These are phyloP conservation scores for Sterrhoptilus dennistouni DNA, from an alignment of 2,113 vertebrate genomes.

Conservation along the genomic window DNA sequence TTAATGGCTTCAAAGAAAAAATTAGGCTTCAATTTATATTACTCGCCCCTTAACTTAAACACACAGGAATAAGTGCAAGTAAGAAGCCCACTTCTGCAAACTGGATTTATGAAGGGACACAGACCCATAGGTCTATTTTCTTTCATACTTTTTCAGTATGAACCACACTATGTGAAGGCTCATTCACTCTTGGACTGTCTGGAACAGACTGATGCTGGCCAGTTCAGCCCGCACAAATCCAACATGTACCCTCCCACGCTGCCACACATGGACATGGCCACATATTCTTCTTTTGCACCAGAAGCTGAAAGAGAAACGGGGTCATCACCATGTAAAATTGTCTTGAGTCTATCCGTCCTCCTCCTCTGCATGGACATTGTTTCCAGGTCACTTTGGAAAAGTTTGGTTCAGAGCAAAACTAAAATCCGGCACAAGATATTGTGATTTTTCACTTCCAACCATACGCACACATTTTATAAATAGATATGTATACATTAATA, in stretches of 20 bases:
- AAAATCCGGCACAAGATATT: not conserved
- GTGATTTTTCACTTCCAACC: not conserved
- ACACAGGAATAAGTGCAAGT: not conserved
- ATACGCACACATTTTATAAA: not conserved
- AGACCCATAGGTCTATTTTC: not conserved
- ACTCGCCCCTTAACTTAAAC: not conserved
- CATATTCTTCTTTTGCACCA: not conserved
- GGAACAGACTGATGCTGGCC: not conserved
- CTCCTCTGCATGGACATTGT: not conserved
- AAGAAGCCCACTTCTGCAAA: not conserved
- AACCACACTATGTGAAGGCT: not conserved
- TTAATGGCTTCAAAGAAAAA: constrained; percentile 67
- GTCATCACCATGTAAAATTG: not conserved
- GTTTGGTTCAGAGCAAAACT: not conserved
- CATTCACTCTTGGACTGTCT: accelerated
- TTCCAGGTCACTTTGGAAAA: not conserved
- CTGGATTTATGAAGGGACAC: not conserved
- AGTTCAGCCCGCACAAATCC: not conserved
- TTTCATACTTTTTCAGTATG: not conserved
- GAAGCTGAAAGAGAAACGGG: not conserved
- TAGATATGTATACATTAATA: not conserved
- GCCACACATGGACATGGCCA: not conserved
- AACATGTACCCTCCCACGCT: accelerated
- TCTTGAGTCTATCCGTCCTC: not conserved
- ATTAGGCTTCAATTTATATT: constrained; percentile 44